These are phyloP conservation scores for Psittacula echo DNA, from an alignment of 2,797 vertebrate species.

Conservation along the genomic window DNA sequence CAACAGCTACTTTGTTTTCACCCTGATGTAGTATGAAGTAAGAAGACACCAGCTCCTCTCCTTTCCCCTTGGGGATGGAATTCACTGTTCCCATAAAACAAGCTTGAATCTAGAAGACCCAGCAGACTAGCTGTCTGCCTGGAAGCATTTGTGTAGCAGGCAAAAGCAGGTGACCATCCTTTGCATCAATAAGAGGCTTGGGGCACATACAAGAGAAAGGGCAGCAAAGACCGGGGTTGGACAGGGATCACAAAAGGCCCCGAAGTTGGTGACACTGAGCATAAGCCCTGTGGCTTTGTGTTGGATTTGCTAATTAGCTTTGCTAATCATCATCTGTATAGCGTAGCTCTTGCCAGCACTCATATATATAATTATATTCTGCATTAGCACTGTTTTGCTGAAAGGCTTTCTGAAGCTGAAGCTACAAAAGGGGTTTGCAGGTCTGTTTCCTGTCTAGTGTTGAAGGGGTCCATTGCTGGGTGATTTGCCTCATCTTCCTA, in stretches of 20 bases:
- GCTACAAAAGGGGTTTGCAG: neutral
- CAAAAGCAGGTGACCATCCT: neutral
- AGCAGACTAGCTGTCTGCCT: neutral
- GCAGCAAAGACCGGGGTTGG: neutral
- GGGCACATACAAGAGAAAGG: neutral
- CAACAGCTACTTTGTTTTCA: neutral
- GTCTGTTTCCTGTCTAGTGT: neutral
- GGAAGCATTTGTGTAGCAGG: neutral
- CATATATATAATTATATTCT: neutral
- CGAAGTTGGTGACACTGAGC: neutral
- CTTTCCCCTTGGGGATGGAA: neutral
- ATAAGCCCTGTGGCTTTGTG: neutral
- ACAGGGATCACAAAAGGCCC: neutral
- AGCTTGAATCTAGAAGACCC: neutral
- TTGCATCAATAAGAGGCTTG: neutral
- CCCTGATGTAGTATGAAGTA: neutral
- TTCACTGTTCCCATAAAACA: neutral
- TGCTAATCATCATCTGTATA: neutral
- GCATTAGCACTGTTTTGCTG: neutral
- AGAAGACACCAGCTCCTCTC: neutral
- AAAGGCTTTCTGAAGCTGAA: neutral
- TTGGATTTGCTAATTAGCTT: neutral
- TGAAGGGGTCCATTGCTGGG: neutral
- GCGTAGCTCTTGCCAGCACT: neutral
- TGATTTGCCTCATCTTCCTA: neutral